Conservation (phyloP, 2,888 invertebrate species). For the Nudaria mundana region DNA sequence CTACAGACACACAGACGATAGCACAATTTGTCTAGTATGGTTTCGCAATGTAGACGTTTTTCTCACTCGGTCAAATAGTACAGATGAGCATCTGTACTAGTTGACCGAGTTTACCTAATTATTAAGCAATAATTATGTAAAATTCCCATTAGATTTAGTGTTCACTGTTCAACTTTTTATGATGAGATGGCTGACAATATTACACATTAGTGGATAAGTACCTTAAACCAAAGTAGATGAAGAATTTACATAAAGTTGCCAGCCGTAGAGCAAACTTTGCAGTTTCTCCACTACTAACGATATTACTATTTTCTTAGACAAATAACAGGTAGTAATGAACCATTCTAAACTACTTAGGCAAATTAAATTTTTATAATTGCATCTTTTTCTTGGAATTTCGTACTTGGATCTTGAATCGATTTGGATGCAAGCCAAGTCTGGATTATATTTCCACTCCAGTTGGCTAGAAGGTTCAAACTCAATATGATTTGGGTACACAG, state of each 20-base stretch:
- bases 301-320: neutral
- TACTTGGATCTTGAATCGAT: constrained; percentile 16
- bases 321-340: neutral
- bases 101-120: no score
- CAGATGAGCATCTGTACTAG: no score
- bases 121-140: no score
- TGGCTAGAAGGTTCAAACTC: no score
- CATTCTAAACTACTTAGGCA: neutral
- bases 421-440: constrained; percentile 25
- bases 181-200: no score
- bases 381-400: neutral
- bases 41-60: no score
- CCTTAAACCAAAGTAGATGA: neutral
- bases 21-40: no score
- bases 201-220: neutral
- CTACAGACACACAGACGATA: no score
- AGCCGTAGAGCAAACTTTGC: constrained; percentile 1
- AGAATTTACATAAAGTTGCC: constrained; percentile 5
- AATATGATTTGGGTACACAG: no score
- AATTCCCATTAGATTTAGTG: no score
- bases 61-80: no score
- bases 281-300: neutral
- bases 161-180: no score
- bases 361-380: constrained; percentile 4
- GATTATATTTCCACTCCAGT: constrained; percentile 16